These are phyloP conservation scores for Argynnis bischoffii DNA, from an alignment of 2,888 invertebrate species.

Conservation along the genomic window DNA sequence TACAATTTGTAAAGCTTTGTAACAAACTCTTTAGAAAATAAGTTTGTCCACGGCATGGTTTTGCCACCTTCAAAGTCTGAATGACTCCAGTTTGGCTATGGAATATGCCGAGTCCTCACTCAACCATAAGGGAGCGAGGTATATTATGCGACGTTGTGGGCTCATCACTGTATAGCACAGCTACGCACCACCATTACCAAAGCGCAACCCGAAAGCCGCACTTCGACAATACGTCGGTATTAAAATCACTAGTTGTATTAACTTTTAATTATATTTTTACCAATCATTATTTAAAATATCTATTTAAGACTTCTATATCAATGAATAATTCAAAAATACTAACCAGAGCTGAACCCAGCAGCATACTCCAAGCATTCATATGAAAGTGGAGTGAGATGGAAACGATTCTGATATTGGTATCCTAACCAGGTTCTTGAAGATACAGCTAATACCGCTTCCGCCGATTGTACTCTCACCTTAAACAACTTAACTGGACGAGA, in stretches of 20 bases:
- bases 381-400: conserved; percentile 96
- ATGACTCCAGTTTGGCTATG: conserved; percentile 87
- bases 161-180: conserved; percentile 76
- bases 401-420: conserved; percentile 98
- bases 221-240: conserved; percentile 66
- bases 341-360: conserved; percentile 94
- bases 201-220: conserved; percentile 57
- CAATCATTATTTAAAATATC: too few relatives aligned
- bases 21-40: neutral
- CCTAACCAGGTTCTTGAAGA: conserved; percentile 99
- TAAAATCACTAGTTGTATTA: neutral
- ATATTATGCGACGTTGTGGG: conserved; percentile 86
- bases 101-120: conserved; percentile 86
- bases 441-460: conserved; percentile 98
- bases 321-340: conserved; percentile 10
- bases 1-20: neutral
- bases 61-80: conserved; percentile 85
- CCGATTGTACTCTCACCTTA: conserved; percentile 96
- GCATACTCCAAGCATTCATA: conserved; percentile 99
- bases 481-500: conserved; percentile 98
- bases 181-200: conserved; percentile 73
- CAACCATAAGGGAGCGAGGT: conserved; percentile 77
- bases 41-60: conserved; percentile 84
- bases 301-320: too few relatives aligned
- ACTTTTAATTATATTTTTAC: too few relatives aligned